Percentiles rank a stretch among this genome's conserved stretches.
phyloP scores from a whole-genome alignment of 2,888 invertebrate species.

The Sylvicola cinctus region DNA sequence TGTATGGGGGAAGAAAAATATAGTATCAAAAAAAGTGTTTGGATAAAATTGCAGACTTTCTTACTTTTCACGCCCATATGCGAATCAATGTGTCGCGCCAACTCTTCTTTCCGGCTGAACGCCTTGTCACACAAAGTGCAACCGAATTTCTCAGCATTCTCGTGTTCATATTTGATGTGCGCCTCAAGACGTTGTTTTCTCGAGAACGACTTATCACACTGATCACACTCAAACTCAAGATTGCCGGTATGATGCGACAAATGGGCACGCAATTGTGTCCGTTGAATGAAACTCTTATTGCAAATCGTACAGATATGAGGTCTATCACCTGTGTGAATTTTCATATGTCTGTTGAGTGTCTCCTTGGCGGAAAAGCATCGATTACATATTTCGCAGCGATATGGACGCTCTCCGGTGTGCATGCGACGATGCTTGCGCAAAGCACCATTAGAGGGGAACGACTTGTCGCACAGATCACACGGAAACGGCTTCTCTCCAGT shows the following conservation, averaged over 20 bases:
- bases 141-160: conserved; percentile 7
- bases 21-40: too few species aligned
- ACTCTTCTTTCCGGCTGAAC: conserved; percentile 39
- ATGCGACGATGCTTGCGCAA: conserved; percentile 51
- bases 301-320: conserved; percentile 31
- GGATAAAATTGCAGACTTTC: too few species aligned
- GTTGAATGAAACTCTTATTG: conserved; percentile 64
- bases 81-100: conserved; percentile 33
- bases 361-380: conserved; percentile 65
- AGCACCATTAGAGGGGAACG: conserved; percentile 52
- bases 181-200: conserved; percentile 24
- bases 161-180: conserved; percentile 5
- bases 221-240: conserved; percentile 41
- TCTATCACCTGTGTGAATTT: conserved; percentile 33
- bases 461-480: conserved; percentile 52
- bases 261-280: conserved; percentile 58
- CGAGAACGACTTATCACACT: conserved; percentile 32
- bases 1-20: conserved; percentile 3
- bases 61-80: conserved; percentile 11
- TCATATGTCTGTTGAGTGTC: conserved; percentile 54
- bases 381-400: conserved; percentile 45
- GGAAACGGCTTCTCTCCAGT: conserved; percentile 43
- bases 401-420: conserved; percentile 43
- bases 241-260: conserved; percentile 54
- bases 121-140: conserved; percentile 35